Base-by-base conservation (phyloP, 2,888 invertebrate species). In the Linnaemya tessellans region DNA sequence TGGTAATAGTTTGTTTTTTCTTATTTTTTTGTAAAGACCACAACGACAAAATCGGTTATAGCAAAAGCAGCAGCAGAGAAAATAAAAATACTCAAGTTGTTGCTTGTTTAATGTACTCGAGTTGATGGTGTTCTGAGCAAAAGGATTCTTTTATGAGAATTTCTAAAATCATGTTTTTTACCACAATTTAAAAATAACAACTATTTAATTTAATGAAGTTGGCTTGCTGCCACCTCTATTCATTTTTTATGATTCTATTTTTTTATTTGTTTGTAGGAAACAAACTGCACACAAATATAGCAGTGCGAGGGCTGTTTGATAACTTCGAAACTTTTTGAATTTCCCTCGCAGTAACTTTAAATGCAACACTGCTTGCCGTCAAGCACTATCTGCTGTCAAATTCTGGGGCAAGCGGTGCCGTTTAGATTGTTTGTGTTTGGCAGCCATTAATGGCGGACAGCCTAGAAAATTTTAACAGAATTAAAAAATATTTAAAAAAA, bases 171-270 rank as follows among this genome's bases (percentile, higher is more conserved):
- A 25, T 25, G 22, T 15, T 13, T 15, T 30, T 56, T 56, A 25
- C 54, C 54, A 56, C 54, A 56, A 15, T 56, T 25, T 35, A 35
- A 35, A 58, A 58, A 58, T 25, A 58, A 30, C 25, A n/a, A 35
- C n/a, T 35, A 58, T 35, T 58, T 58, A 58, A 58, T 35, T 58
- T 10, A 58, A 35, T 58, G 1, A n/a, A 30, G 2, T 58, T 58
- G 58, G 18, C 9, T 35, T 7, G 30, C 0, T 35, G 35, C 58
- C 58, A 35, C n/a, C 9, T 58, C n/a, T n/a, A 30, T 58, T 30
- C 35, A 58, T 56, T 15, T 56, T 15, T 46, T 30, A 30, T 30
- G 2, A 30, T 30, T 30, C 30, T 30, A 5, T 30, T 30, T 3
- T 30, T 30, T 2, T n/a, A n/a, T n/a, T 30, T 30, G 30, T 30